phyloP scores from a whole-genome alignment of 2,797 vertebrate genomes.

The Brachymystax lenok region DNA sequence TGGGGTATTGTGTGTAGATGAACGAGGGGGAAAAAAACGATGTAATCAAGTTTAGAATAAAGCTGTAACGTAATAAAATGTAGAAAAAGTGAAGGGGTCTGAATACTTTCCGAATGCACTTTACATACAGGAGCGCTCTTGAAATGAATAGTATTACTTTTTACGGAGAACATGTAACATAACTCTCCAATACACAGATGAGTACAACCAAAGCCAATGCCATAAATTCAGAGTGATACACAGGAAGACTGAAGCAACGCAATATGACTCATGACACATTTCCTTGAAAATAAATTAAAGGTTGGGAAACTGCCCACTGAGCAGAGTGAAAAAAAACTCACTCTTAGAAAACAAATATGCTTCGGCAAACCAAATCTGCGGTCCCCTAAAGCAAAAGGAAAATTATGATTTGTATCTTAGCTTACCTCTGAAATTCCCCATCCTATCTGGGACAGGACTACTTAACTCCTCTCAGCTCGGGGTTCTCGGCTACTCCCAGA shows the following conservation, averaged over 20 bases:
- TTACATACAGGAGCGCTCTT: not conserved
- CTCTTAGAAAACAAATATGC: slow-evolving; percentile 41
- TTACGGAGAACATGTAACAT: not conserved
- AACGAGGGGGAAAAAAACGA: no score
- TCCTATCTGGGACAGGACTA: slow-evolving; percentile 47
- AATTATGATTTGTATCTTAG: slow-evolving; percentile 29
- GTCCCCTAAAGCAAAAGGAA: slow-evolving; percentile 33
- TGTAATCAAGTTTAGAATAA: no score
- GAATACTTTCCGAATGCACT: no score
- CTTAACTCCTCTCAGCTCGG: slow-evolving; percentile 31
- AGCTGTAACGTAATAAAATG: no score
- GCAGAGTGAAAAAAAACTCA: slow-evolving; percentile 33
- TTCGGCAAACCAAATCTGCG: slow-evolving; percentile 7
- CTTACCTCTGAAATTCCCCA: slow-evolving; percentile 65
- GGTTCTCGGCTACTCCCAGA: slow-evolving; percentile 32
- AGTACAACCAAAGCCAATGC: no score
- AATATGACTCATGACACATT: slow-evolving; percentile 31
- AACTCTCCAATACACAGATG: not conserved
- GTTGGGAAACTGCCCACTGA: slow-evolving; percentile 40
- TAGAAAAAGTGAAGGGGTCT: no score
- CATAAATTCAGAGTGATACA: no score
- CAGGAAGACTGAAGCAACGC: no score
- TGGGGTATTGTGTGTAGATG: no score
- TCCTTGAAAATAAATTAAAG: slow-evolving; percentile 29
- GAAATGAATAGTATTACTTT: not conserved